phyloP scores from a whole-genome alignment of 2,888 invertebrate genomes.

The Rugalucina vietnamica region DNA sequence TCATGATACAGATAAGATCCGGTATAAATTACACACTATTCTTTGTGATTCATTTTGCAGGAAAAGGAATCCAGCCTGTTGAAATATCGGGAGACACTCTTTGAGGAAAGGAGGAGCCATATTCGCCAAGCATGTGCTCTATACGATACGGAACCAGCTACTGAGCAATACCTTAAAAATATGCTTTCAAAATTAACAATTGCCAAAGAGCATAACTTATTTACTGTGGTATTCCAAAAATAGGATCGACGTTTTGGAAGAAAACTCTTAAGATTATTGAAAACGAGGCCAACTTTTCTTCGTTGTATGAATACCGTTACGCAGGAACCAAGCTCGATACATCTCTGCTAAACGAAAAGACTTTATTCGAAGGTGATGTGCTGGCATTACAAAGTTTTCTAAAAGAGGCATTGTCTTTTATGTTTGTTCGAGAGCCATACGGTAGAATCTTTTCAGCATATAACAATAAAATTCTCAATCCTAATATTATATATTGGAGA shows the following conservation, averaged over 20 bases:
- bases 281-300: not conserved
- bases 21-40: too few species aligned
- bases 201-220: conserved; percentile 25
- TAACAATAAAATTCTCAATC: conserved; percentile 71
- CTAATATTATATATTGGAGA: conserved; percentile 68
- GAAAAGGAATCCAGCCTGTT: not conserved
- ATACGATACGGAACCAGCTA: not conserved
- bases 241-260: conserved; percentile 55
- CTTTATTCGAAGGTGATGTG: not conserved
- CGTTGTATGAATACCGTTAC: not conserved
- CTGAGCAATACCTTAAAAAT: not conserved
- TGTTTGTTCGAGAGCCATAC: conserved; percentile 74
- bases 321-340: not conserved
- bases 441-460: conserved; percentile 70
- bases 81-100: not conserved
- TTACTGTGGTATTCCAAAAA: conserved; percentile 56
- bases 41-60: not conserved
- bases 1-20: too few species aligned
- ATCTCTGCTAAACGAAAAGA: not conserved
- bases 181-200: not conserved
- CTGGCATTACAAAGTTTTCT: not conserved
- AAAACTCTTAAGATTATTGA: conserved; percentile 47
- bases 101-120: not conserved
- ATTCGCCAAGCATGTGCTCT: not conserved
- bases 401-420: conserved; percentile 50